Evolutionary conservation across 2,888 invertebrate genomes (phyloP).

Genomic region (Beris morrisii): DNA sequence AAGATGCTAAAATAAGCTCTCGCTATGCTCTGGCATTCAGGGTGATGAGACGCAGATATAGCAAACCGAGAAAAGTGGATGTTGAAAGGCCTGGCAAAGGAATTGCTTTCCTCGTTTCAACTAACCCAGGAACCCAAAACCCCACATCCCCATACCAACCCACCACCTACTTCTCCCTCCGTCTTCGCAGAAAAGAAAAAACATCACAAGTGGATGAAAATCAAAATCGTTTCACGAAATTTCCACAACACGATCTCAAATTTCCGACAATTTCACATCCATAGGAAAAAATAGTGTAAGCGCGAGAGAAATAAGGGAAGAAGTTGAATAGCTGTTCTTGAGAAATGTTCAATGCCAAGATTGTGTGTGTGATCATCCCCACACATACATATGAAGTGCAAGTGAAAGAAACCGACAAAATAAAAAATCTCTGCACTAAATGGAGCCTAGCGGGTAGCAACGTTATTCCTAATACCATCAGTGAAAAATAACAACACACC

Average conservation of each 20-base stretch:
- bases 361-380: too few species aligned
- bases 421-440: too few species aligned
- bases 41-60: neutral
- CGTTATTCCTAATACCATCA: too few species aligned
- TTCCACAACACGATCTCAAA: conserved; percentile 41
- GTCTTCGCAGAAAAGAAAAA: neutral
- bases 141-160: neutral
- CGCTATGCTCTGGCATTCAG: too few species aligned
- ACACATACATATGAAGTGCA: too few species aligned
- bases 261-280: conserved; percentile 40
- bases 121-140: neutral
- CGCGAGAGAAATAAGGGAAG: conserved; percentile 1
- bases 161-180: neutral
- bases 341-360: too few species aligned
- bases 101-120: neutral
- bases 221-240: conserved; percentile 41
- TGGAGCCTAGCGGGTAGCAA: too few species aligned
- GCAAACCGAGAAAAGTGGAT: neutral
- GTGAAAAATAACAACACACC: too few species aligned
- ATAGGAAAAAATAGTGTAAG: conserved; percentile 45
- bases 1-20: too few species aligned
- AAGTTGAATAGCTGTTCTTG: neutral
- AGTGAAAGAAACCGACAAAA: too few species aligned
- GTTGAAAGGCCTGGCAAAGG: neutral
- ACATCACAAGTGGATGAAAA: conserved; percentile 40